A percentile compares a stretch with the other conserved stretches of the same genome.
Evolutionary conservation across 2,888 invertebrate genomes (phyloP).

Genomic region (Pyrochroa serraticornis): DNA sequence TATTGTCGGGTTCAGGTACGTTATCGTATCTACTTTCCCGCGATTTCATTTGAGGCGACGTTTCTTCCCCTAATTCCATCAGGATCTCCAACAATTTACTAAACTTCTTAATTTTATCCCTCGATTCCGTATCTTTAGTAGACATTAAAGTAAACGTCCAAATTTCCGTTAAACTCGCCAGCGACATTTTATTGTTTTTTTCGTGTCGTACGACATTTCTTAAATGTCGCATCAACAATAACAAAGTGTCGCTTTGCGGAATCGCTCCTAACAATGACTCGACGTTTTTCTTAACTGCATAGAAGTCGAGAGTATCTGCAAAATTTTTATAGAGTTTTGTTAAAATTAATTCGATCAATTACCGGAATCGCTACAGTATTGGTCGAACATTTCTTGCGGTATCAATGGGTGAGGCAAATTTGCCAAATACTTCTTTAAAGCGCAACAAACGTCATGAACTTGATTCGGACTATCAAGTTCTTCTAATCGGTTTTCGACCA

Average conservation of each 20-base stretch:
- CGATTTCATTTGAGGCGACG: constrained; percentile 17
- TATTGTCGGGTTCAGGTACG: constrained; percentile 8
- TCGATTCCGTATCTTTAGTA: not conserved
- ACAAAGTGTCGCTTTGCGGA: constrained; percentile 46
- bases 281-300: constrained; percentile 36
- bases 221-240: constrained; percentile 46
- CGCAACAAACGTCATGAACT: constrained; percentile 88
- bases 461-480: constrained; percentile 63
- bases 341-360: constrained; percentile 52
- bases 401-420: constrained; percentile 88
- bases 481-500: constrained; percentile 43
- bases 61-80: constrained; percentile 17
- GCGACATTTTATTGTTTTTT: constrained; percentile 40
- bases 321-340: constrained; percentile 4
- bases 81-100: constrained; percentile 22
- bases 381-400: constrained; percentile 64
- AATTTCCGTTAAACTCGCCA: constrained; percentile 40
- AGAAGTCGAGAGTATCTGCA: constrained; percentile 39
- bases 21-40: constrained; percentile 28
- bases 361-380: constrained; percentile 62
- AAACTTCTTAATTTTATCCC: constrained; percentile 17
- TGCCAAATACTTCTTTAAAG: constrained; percentile 89
- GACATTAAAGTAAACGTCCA: constrained; percentile 38
- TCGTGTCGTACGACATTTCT: constrained; percentile 42
- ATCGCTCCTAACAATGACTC: constrained; percentile 38